These are phyloP conservation scores for Tragelaphus strepsiceros DNA, from an alignment of 2,113 vertebrate genomes.

Conservation along the genomic window DNA sequence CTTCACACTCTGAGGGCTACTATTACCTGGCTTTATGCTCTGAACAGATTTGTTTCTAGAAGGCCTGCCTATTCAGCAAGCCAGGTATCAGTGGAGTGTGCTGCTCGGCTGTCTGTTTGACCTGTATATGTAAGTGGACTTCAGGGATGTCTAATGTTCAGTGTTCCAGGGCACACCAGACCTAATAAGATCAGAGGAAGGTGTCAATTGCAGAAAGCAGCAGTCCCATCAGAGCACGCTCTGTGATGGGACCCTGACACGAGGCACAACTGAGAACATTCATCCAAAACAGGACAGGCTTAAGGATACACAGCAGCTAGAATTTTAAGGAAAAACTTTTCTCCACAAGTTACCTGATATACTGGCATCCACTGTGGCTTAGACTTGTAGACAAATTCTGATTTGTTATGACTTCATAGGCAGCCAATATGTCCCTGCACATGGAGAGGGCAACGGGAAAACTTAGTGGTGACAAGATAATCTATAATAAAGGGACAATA, in stretches of 20 bases:
- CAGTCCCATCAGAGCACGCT: background rate
- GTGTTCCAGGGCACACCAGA: background rate
- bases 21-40: background rate
- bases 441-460: background rate
- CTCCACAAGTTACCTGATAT: background rate
- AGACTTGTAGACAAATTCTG: background rate
- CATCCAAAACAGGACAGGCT: background rate
- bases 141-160: background rate
- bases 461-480: background rate
- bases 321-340: background rate
- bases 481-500: background rate
- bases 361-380: background rate
- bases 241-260: background rate
- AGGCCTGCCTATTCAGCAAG: background rate
- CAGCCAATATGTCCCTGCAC: background rate
- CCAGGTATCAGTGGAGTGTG: background rate
- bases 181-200: background rate
- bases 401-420: background rate
- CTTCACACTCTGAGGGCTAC: background rate
- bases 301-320: background rate
- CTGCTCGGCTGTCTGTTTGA: background rate
- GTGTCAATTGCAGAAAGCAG: background rate
- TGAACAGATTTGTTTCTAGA: background rate
- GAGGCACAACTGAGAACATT: background rate
- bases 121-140: background rate